Conservation (phyloP, 2,797 vertebrate genomes). For the Poeciliopsis turneri region DNA sequence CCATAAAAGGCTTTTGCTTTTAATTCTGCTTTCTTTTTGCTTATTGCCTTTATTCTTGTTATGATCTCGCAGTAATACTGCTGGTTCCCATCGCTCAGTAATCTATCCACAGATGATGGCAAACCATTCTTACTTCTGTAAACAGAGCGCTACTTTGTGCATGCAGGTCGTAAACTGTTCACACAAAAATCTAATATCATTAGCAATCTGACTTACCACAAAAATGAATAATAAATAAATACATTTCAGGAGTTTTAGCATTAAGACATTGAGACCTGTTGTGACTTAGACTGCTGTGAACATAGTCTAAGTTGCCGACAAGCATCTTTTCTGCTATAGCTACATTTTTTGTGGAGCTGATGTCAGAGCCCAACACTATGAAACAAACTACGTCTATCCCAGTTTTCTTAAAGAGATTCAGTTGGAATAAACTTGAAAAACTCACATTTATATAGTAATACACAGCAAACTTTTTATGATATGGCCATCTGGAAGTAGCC, state of each 20-base stretch:
- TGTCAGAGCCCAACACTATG: background rate
- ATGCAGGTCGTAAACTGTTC: background rate
- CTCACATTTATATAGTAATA: no score
- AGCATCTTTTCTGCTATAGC: background rate
- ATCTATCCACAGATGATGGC: background rate
- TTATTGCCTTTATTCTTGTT: background rate
- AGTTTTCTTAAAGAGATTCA: no score
- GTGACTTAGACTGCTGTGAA: background rate
- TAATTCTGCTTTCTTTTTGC: background rate
- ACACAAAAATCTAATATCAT: background rate
- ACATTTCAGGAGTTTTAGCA: background rate
- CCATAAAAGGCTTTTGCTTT: background rate
- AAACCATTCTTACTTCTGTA: background rate
- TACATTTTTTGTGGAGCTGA: background rate
- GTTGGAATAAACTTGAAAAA: no score
- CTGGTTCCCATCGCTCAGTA: background rate
- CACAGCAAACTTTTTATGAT: background rate
- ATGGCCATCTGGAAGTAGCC: background rate
- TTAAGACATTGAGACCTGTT: background rate
- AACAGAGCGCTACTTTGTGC: background rate
- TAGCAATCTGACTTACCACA: background rate
- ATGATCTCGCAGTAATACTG: background rate
- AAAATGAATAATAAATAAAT: background rate
- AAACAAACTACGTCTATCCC: no score
- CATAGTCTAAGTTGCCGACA: background rate